Base-by-base conservation (phyloP, 1,140 invertebrate genomes). In the Uloborus diversus region DNA sequence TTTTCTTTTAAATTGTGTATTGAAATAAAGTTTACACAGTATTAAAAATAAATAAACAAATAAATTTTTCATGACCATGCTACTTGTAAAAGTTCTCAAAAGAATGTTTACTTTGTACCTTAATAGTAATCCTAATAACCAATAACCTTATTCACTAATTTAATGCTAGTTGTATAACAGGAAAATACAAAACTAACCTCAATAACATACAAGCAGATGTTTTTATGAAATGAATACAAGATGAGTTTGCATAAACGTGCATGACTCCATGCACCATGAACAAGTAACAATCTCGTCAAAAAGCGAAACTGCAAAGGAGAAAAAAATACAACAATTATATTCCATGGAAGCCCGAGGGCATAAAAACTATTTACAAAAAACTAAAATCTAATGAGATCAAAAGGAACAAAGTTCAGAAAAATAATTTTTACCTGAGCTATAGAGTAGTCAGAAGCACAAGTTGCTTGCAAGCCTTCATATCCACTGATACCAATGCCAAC, bases 191-290 rank as follows among this genome's bases (percentile, higher is more conserved):
- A 35, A 82, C 83, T 83, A 81, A 88, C 88, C 85, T 99, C 97
- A 84, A 99, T 99, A 49, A 99, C 94, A 87, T 99, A 99, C 0
- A 99, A 89, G 87, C 97, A 99, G 85, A 99, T 98, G 88, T 99
- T 99, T 88, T 99, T 99, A 89, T 99, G 99, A 87, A 99, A 99
- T 81, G 96, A 98, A 88, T 99, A 99, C 20, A 99, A 90, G 85
- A 99, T 99, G 42, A 99, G 90, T 89, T 99, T 99, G 87, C 94
- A 97, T 89, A 99, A 94, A 82, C 98, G 90, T 68, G 93, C 93
- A 87, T 99, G 98, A 88, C 98, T 99, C 97, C 97, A 99, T 23
- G 97, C 95, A 56, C 98, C 98, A 86, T 99, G 98, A 42, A 99
- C 97, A 84, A 99, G 91, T 37, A 99, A 87, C 33, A 99, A 88